These are phyloP conservation scores for Apis florea DNA, from an alignment of 1,140 invertebrate genomes.

Conservation along the genomic window DNA sequence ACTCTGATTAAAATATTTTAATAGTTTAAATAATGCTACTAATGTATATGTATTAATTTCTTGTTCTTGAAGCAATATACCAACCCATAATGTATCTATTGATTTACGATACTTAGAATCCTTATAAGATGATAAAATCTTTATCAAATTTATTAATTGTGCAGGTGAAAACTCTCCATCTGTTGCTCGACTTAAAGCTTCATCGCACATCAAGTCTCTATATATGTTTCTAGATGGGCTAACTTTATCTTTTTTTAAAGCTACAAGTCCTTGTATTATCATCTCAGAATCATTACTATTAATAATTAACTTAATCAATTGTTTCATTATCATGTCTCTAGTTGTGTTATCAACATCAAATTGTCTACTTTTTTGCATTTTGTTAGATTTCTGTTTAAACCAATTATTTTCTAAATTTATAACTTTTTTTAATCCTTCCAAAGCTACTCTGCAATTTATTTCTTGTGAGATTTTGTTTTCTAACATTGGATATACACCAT, in stretches of 20 bases:
- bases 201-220: conserved; percentile 82
- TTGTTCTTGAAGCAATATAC: conserved; percentile 82
- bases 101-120: conserved; percentile 78
- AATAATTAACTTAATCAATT: conserved; percentile 78
- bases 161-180: conserved; percentile 83
- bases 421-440: conserved; percentile 80
- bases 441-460: conserved; percentile 80
- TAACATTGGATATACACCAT: conserved; percentile 71
- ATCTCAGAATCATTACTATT: conserved; percentile 73
- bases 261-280: conserved; percentile 78
- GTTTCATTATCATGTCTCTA: conserved; percentile 75
- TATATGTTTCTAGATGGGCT: conserved; percentile 78
- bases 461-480: conserved; percentile 79
- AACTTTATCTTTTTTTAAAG: conserved; percentile 74
- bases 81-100: conserved; percentile 86
- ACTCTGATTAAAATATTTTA: conserved; percentile 83
- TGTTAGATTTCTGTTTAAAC: conserved; percentile 52
- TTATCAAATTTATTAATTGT: conserved; percentile 83
- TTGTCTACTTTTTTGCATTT: conserved; percentile 45
- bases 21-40: conserved; percentile 81
- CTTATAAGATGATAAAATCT: conserved; percentile 70
- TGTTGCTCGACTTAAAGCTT: conserved; percentile 82
- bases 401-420: conserved; percentile 80
- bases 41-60: conserved; percentile 84
- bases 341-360: conserved; percentile 27